Evolutionary conservation across 1,140 invertebrate species (phyloP).

Genomic region (Drosophila triauraria): DNA sequence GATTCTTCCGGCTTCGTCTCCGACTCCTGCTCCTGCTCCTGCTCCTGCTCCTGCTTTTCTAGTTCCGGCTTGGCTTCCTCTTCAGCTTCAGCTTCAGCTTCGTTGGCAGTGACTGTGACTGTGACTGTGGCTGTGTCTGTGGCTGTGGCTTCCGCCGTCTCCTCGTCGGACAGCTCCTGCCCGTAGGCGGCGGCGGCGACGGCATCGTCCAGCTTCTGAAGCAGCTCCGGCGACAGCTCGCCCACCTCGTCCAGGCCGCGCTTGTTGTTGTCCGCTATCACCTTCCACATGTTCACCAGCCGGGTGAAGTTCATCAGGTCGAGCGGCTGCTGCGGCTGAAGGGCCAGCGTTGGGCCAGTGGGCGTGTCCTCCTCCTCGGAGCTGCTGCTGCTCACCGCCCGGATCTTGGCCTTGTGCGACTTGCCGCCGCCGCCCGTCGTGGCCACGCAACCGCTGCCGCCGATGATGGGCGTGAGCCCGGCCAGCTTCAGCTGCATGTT

Average conservation of each 20-base stretch:
- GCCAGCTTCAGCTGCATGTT: conserved; percentile 63
- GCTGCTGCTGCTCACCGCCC: conserved; percentile 79
- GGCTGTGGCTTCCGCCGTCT: conserved; percentile 19
- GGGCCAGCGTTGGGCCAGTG: background rate
- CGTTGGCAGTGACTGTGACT: conserved; percentile 23
- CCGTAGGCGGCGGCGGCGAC: conserved; percentile 3
- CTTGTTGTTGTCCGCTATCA: conserved; percentile 78
- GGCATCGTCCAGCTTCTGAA: conserved; percentile 64
- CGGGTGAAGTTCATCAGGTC: conserved; percentile 67
- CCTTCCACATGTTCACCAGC: conserved; percentile 78
- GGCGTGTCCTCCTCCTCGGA: conserved; percentile 63
- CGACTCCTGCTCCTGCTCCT: background rate
- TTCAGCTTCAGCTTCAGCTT: background rate
- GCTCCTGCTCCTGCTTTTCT: background rate
- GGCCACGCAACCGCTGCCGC: conserved; percentile 18
- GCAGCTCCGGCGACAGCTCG: conserved; percentile 66
- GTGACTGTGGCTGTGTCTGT: conserved; percentile 5
- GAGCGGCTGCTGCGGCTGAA: conserved; percentile 15
- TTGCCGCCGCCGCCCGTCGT: background rate
- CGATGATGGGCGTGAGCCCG: conserved; percentile 62
- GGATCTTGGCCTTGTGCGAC: conserved; percentile 64
- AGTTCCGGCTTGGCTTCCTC: conserved; percentile 2
- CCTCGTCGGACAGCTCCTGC: conserved; percentile 8
- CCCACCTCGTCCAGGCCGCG: conserved; percentile 62
- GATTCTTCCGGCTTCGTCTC: background rate